Conservation (phyloP, 2,113 vertebrate species). For the Engystomops pustulosus region DNA sequence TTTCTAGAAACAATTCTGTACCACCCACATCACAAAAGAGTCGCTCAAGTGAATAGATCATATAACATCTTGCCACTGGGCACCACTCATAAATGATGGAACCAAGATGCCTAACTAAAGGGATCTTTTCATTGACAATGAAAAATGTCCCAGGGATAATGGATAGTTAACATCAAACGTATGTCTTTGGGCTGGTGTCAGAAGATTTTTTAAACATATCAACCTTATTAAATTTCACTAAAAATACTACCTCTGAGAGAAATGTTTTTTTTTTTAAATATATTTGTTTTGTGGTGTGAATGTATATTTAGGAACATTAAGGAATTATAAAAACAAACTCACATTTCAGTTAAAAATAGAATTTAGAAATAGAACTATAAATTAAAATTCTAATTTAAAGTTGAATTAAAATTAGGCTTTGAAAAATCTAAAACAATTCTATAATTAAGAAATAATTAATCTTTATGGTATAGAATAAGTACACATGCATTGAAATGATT, state of each 20-base stretch:
- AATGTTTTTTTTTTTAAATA: too few relatives aligned
- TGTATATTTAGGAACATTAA: background rate
- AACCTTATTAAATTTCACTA: background rate
- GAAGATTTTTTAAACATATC: background rate
- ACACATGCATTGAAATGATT: background rate
- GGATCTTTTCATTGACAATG: background rate
- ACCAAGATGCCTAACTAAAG: background rate
- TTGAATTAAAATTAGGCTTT: too few relatives aligned
- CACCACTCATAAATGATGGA: slow-evolving; percentile 20
- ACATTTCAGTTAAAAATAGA: background rate
- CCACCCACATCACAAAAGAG: slow-evolving; percentile 21
- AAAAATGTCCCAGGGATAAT: background rate
- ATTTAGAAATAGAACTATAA: background rate
- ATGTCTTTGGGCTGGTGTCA: background rate
- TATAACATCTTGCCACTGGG: slow-evolving; percentile 8
- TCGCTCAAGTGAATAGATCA: slow-evolving; percentile 4
- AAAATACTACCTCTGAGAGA: too few relatives aligned
- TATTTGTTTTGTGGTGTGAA: background rate
- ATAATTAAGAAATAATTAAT: background rate
- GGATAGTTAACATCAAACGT: slow-evolving; percentile 19
- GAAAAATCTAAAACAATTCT: background rate
- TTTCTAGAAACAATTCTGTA: background rate
- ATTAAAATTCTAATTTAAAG: background rate
- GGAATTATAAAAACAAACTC: background rate
- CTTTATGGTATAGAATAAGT: background rate